A percentile compares a stretch with the other conserved stretches of the same genome.
Evolutionary conservation across 2,888 invertebrate species (phyloP).

Genomic region (Xanthorhoe spadicearia): DNA sequence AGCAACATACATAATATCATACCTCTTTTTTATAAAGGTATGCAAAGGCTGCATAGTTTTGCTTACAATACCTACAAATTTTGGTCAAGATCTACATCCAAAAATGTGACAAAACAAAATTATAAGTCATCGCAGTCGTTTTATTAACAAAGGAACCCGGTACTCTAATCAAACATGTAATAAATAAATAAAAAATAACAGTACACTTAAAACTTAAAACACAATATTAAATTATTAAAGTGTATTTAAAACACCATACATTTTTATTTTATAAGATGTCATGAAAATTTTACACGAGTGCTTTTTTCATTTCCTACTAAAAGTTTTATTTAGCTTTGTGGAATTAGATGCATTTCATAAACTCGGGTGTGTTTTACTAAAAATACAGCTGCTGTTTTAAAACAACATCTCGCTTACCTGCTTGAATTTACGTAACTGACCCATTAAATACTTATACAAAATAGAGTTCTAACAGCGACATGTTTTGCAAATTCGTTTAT

Average conservation of each 20-base stretch:
- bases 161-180: no score
- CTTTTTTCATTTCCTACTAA: slow-evolving; percentile 12
- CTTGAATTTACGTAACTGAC: slow-evolving; percentile 32
- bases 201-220: no score
- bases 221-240: no score
- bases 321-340: slow-evolving; percentile 26
- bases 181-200: no score
- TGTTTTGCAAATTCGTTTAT: slow-evolving; percentile 42
- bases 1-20: neutral
- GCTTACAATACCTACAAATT: no score
- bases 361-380: slow-evolving; percentile 23
- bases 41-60: no score
- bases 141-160: no score
- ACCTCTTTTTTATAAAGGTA: no score
- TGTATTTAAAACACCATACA: neutral
- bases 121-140: no score
- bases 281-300: neutral
- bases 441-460: slow-evolving; percentile 37
- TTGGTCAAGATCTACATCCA: no score
- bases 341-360: slow-evolving; percentile 27
- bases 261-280: neutral
- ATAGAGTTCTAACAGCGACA: slow-evolving; percentile 24
- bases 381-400: slow-evolving; percentile 30
- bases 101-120: no score
- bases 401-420: slow-evolving; percentile 28